Conservation (phyloP, 1,140 invertebrate genomes). For the Drosophila equinoxialis region DNA sequence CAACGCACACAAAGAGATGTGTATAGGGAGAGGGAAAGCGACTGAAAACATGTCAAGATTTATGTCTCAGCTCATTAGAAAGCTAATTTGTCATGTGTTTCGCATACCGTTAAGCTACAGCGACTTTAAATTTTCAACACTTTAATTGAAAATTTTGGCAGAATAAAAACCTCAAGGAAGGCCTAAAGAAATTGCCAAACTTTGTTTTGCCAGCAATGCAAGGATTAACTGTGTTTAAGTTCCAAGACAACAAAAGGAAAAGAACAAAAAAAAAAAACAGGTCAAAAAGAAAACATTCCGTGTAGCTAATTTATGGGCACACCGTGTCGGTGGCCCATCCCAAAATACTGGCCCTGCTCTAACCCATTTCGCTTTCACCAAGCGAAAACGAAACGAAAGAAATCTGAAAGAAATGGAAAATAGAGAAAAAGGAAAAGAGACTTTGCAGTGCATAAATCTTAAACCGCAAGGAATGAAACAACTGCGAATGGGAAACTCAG, state of each 20-base stretch:
- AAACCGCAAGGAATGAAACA: conserved; percentile 70
- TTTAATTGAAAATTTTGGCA: conserved; percentile 66
- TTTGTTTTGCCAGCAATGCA: conserved; percentile 59
- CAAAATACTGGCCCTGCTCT: conserved; percentile 7
- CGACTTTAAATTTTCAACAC: conserved; percentile 76
- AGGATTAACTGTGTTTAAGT: conserved; percentile 77
- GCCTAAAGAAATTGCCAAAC: conserved; percentile 55
- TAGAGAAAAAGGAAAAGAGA: not conserved
- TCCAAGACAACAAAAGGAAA: conserved; percentile 38
- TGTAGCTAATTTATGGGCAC: conserved; percentile 69
- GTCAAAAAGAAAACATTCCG: conserved; percentile 44
- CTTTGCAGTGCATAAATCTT: conserved; percentile 77
- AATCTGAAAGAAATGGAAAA: conserved; percentile 45
- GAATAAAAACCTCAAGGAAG: not conserved
- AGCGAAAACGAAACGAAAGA: conserved; percentile 39
- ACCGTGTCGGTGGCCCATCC: conserved; percentile 13
- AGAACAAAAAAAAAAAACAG: not conserved
- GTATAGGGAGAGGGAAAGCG: conserved; percentile 19
- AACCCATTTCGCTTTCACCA: conserved; percentile 69
- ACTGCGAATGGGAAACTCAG: conserved; percentile 17
- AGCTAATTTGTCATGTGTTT: conserved; percentile 78
- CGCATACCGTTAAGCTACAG: conserved; percentile 15
- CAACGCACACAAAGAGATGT: not conserved
- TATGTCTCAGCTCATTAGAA: conserved; percentile 78
- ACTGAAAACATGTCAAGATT: conserved; percentile 65